Percentiles rank a stretch among this genome's conserved stretches.
phyloP scores from a whole-genome alignment of 2,797 vertebrate species.

The Crocidura indochinensis region DNA sequence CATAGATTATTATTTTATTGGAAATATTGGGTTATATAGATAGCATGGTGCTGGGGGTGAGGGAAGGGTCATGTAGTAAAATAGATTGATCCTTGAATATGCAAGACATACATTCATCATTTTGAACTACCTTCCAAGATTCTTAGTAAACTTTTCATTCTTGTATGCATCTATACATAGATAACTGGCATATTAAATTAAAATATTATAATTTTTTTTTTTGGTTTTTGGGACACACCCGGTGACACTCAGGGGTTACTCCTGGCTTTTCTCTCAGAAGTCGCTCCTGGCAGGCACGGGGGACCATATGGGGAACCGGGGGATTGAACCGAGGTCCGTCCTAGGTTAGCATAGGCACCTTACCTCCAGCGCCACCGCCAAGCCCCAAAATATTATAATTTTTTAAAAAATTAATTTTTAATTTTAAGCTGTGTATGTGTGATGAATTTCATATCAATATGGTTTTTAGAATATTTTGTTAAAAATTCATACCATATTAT shows the following conservation, averaged over 20 bases:
- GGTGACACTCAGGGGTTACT: too few species aligned
- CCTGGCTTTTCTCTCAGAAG: too few species aligned
- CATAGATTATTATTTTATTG: neutral
- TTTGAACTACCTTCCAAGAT: too few species aligned
- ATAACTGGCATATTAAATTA: conserved; percentile 68
- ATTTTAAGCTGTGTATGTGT: conserved; percentile 57
- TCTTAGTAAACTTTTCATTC: conserved; percentile 61
- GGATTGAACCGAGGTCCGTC: too few species aligned
- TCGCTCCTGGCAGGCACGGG: too few species aligned
- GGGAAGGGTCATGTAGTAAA: too few species aligned
- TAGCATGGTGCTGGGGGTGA: neutral
- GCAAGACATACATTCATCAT: too few species aligned
- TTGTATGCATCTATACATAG: conserved; percentile 69
- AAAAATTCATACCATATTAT: neutral
- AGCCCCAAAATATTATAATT: conserved; percentile 42
- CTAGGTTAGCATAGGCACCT: too few species aligned
- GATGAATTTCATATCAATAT: conserved; percentile 57
- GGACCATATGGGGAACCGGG: too few species aligned
- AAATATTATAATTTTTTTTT: conserved; percentile 42
- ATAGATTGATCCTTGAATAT: too few species aligned
- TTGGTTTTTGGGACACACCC: too few species aligned
- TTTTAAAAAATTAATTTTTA: conserved; percentile 54
- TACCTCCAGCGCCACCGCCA: too few species aligned
- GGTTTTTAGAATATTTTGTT: neutral
- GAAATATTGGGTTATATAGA: neutral